Percentiles rank a stretch among this genome's conserved stretches.
These are phyloP conservation scores for Cheumatopsyche charites DNA, from an alignment of 1,140 invertebrate genomes.

Conservation along the genomic window DNA sequence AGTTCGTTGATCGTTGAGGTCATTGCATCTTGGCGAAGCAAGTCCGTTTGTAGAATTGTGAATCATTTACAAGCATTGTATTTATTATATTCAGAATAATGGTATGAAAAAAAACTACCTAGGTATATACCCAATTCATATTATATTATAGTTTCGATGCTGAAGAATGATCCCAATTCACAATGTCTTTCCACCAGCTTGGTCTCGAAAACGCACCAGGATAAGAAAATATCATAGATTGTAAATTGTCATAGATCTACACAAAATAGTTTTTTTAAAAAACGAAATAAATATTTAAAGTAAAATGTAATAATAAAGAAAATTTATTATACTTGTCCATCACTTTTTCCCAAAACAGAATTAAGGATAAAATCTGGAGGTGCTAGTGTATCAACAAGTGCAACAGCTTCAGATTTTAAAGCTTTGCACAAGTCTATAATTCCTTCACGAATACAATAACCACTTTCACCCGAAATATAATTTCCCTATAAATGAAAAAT, in stretches of 20 bases:
- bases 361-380: constrained; percentile 87
- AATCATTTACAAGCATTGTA: too few relatives aligned
- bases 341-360: constrained; percentile 77
- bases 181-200: constrained; percentile 67
- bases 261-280: too few relatives aligned
- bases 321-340: constrained; percentile 69
- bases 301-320: background rate
- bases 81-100: too few relatives aligned
- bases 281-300: constrained; percentile 36
- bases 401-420: constrained; percentile 72
- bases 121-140: background rate
- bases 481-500: constrained; percentile 54
- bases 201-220: constrained; percentile 63
- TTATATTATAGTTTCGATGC: constrained; percentile 10
- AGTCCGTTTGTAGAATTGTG: too few relatives aligned
- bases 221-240: constrained; percentile 62
- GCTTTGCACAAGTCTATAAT: constrained; percentile 67
- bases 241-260: constrained; percentile 67
- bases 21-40: too few relatives aligned
- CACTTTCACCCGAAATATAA: constrained; percentile 56
- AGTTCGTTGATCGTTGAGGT: too few relatives aligned
- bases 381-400: constrained; percentile 83
- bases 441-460: constrained; percentile 60
- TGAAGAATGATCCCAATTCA: constrained; percentile 52
- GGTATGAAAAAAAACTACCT: too few relatives aligned